These are phyloP conservation scores for Aphrocallistes beatrix DNA, from an alignment of 37 sponge, comb jelly and placozoan species.

Conservation along the genomic window DNA sequence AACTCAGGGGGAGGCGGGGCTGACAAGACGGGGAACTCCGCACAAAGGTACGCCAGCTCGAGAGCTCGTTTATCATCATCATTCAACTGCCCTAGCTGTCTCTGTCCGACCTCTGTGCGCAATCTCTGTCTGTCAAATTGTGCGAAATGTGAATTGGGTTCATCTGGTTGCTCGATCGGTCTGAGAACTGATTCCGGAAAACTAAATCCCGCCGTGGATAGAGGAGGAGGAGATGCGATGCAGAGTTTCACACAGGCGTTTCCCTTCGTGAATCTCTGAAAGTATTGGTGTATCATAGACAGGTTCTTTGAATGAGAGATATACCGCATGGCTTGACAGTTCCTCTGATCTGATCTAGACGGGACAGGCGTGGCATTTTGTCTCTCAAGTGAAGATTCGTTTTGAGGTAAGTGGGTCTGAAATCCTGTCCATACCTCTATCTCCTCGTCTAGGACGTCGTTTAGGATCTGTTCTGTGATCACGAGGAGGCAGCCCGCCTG, in stretches of 20 bases:
- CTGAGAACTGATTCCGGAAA: neutral
- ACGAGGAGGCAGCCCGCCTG: neutral
- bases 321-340: neutral
- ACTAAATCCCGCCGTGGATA: neutral
- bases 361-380: neutral
- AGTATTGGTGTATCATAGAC: neutral
- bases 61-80: neutral
- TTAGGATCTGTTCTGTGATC: neutral
- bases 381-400: no score
- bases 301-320: neutral
- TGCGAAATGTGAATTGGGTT: neutral
- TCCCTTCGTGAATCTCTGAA: neutral
- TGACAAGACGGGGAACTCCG: conserved; percentile 7
- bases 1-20: neutral
- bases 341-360: neutral
- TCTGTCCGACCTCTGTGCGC: neutral
- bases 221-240: neutral
- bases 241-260: conserved; percentile 9
- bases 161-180: neutral
- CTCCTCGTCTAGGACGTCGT: neutral
- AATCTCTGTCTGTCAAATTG: neutral
- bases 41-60: neutral
- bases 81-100: neutral
- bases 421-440: neutral
- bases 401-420: neutral